Evolutionary conservation across 2,113 vertebrate species (phyloP).

Genomic region (Seriola aureovittata): DNA sequence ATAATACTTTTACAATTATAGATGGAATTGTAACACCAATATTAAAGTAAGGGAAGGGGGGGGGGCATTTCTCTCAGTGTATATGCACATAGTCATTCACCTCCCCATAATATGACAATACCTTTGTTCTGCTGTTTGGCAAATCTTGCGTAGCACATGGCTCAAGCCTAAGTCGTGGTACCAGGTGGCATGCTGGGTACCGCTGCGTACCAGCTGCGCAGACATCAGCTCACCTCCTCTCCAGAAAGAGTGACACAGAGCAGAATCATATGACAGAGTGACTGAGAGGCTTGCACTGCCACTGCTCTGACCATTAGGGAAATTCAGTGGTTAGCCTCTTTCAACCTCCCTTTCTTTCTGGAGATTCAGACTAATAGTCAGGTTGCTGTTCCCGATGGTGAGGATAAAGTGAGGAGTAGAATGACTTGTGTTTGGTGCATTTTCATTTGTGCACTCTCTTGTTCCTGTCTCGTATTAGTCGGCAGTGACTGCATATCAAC

Average conservation of each 20-base stretch:
- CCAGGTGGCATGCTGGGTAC: constrained; percentile 58
- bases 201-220: constrained; percentile 55
- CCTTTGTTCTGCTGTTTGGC: constrained; percentile 63
- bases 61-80: not conserved
- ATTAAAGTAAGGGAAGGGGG: not conserved
- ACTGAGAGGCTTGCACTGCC: constrained; percentile 37
- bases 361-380: constrained; percentile 5
- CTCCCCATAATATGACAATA: constrained; percentile 19
- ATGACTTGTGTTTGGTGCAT: not conserved
- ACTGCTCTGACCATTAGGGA: constrained; percentile 23
- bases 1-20: not conserved
- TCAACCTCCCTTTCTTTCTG: not conserved
- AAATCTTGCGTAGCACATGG: constrained; percentile 55
- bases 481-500: not conserved
- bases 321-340: constrained; percentile 25
- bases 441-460: not conserved
- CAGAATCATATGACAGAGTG: constrained; percentile 63
- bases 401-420: not conserved
- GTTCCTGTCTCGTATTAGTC: not conserved
- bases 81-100: constrained; percentile 9
- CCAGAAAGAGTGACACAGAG: constrained; percentile 45
- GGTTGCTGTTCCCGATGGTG: not conserved
- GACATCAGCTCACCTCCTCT: constrained; percentile 54
- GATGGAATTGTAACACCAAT: not conserved
- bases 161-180: constrained; percentile 35